A percentile compares a stretch with the other conserved stretches of the same genome.
Evolutionary conservation across 1,140 invertebrate genomes (phyloP).

Genomic region (Drosophila melanica): DNA sequence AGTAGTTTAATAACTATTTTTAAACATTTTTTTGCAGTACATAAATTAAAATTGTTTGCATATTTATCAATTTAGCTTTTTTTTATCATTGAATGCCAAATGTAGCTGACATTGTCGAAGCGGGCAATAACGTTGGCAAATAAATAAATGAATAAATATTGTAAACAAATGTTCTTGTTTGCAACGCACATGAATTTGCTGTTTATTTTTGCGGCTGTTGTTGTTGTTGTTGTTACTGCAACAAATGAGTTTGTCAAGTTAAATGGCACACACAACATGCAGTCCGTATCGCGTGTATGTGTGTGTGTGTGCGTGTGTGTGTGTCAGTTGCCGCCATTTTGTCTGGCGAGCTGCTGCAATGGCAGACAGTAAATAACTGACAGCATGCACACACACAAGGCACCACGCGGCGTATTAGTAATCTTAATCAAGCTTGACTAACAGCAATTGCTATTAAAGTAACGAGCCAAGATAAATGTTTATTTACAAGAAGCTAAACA

Average conservation of each 20-base stretch:
- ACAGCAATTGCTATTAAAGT: conserved; percentile 21
- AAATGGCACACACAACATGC: conserved; percentile 66
- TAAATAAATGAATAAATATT: conserved; percentile 72
- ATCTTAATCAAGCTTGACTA: conserved; percentile 50
- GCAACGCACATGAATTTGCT: conserved; percentile 59
- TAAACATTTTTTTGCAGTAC: too few species aligned
- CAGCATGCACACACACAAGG: conserved; percentile 41
- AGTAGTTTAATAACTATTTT: too few species aligned
- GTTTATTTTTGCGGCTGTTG: conserved; percentile 26
- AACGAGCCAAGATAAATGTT: conserved; percentile 24
- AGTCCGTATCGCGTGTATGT: conserved; percentile 4
- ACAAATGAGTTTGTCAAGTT: conserved; percentile 77
- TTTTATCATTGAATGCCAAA: conserved; percentile 49
- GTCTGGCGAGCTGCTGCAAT: conserved; percentile 72
- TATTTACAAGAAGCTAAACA: conserved; percentile 3
- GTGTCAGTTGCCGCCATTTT: conserved; percentile 67
- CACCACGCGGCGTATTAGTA: conserved; percentile 76
- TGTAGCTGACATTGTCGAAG: conserved; percentile 54
- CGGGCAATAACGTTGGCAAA: conserved; percentile 47
- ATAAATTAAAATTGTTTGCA: conserved; percentile 19
- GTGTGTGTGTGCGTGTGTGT: conserved; percentile 32
- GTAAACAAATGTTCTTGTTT: conserved; percentile 73
- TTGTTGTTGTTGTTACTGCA: conserved; percentile 48
- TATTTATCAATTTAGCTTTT: conserved; percentile 11
- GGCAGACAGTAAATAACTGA: conserved; percentile 61